Conservation (phyloP, 2,888 invertebrate genomes). For the Cataglyphis albicans region DNA sequence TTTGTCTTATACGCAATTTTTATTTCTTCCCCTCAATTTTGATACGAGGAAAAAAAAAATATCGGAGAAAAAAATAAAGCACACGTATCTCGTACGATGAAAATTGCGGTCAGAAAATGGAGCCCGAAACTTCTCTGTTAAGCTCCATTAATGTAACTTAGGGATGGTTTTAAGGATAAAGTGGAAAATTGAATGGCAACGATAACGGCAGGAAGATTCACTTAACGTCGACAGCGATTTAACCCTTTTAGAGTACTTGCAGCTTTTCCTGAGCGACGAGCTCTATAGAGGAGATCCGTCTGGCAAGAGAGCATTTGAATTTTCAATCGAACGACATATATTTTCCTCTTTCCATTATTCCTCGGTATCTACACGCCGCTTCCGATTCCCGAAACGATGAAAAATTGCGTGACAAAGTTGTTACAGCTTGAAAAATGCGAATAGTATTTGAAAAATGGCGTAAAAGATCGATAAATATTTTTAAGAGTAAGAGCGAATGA, state of each 20-base stretch:
- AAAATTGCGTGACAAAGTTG: constrained; percentile 34
- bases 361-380: background rate
- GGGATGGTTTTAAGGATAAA: constrained; percentile 56
- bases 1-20: background rate
- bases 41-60: background rate
- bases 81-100: constrained; percentile 5
- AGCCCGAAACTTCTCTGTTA: constrained; percentile 58
- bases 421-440: background rate
- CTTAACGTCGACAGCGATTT: constrained; percentile 60
- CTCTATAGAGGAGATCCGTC: background rate
- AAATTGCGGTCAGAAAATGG: constrained; percentile 46
- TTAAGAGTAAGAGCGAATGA: background rate
- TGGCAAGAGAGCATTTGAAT: constrained; percentile 15
- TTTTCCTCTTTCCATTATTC: background rate
- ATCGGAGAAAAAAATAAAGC: background rate
- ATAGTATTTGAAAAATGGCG: background rate
- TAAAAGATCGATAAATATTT: constrained; percentile 10
- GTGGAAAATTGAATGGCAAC: constrained; percentile 65
- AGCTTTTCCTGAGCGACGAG: background rate
- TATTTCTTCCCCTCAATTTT: background rate
- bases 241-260: constrained; percentile 42
- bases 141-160: constrained; percentile 59
- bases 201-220: constrained; percentile 53
- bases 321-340: background rate
- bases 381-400: constrained; percentile 25